These are phyloP conservation scores for Microchirus variegatus DNA, from an alignment of 2,797 vertebrate genomes.

Conservation along the genomic window DNA sequence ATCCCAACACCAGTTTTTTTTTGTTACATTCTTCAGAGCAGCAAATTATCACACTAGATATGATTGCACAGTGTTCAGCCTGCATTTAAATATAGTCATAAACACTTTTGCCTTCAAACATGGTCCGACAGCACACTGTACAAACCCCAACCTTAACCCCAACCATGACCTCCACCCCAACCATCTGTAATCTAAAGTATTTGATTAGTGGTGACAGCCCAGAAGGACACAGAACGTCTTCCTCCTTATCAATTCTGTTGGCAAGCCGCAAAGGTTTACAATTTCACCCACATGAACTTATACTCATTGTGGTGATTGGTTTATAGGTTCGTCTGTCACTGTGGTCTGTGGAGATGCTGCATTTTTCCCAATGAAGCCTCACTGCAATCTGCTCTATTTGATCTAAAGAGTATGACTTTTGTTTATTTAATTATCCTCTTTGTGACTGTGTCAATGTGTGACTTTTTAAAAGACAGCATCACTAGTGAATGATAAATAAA, in stretches of 20 bases:
- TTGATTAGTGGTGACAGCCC: slow-evolving; percentile 34
- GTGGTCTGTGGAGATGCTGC: not conserved
- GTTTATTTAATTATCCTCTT: not conserved
- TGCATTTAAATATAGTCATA: not conserved
- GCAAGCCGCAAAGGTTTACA: slow-evolving; percentile 17
- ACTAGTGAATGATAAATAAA: not conserved
- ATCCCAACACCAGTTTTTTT: no score
- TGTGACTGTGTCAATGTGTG: not conserved
- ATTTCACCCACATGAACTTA: slow-evolving; percentile 22
- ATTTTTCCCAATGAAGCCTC: slow-evolving; percentile 7
- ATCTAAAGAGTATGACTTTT: not conserved
- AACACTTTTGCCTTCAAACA: slow-evolving; percentile 5
- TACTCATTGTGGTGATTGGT: slow-evolving; percentile 22
- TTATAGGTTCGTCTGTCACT: slow-evolving; percentile 16
- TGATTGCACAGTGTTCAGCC: not conserved
- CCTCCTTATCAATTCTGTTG: slow-evolving; percentile 26
- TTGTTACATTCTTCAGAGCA: no score
- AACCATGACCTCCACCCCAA: not conserved
- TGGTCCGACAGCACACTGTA: not conserved
- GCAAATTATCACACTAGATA: not conserved
- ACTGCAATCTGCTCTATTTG: no score
- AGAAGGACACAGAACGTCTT: slow-evolving; percentile 23
- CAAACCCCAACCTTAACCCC: slow-evolving; percentile 2
- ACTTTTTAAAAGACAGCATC: not conserved
- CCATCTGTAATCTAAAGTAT: slow-evolving; percentile 26